Conservation (phyloP, 1,140 invertebrate genomes). For the Stenopsyche tienmushanensis region DNA sequence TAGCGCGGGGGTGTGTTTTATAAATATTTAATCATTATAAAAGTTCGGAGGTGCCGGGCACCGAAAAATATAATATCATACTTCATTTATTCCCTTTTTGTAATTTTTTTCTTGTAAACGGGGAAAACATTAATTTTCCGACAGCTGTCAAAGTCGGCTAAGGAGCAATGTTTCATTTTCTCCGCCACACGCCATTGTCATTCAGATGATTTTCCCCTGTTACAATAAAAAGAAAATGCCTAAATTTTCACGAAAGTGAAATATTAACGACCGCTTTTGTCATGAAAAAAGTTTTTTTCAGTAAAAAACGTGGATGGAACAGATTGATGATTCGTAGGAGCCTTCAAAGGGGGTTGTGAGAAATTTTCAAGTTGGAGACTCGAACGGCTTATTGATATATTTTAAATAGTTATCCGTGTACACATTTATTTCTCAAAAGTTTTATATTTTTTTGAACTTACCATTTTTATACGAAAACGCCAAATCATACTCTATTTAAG, state of each 20-base stretch:
- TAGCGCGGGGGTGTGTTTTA: too few relatives aligned
- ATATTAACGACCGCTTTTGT: constrained; percentile 19
- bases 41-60: too few relatives aligned
- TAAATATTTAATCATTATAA: too few relatives aligned
- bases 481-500: too few relatives aligned
- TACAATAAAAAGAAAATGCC: constrained; percentile 19
- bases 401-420: too few relatives aligned
- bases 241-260: constrained; percentile 20
- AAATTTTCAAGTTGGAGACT: too few relatives aligned
- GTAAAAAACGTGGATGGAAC: background rate
- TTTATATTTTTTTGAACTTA: too few relatives aligned
- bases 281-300: constrained; percentile 6
- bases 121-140: constrained; percentile 34
- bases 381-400: too few relatives aligned
- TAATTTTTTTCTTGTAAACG: constrained; percentile 25
- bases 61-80: constrained; percentile 9
- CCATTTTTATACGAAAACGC: too few relatives aligned
- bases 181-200: constrained; percentile 26
- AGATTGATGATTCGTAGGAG: background rate
- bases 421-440: too few relatives aligned
- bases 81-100: constrained; percentile 22
- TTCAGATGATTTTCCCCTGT: constrained; percentile 26
- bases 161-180: constrained; percentile 35
- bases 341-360: too few relatives aligned
- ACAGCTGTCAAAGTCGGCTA: constrained; percentile 32